Percentiles rank a stretch among this genome's conserved stretches.
Evolutionary conservation across 2,888 invertebrate genomes (phyloP).

Genomic region (Heliconius aoede): DNA sequence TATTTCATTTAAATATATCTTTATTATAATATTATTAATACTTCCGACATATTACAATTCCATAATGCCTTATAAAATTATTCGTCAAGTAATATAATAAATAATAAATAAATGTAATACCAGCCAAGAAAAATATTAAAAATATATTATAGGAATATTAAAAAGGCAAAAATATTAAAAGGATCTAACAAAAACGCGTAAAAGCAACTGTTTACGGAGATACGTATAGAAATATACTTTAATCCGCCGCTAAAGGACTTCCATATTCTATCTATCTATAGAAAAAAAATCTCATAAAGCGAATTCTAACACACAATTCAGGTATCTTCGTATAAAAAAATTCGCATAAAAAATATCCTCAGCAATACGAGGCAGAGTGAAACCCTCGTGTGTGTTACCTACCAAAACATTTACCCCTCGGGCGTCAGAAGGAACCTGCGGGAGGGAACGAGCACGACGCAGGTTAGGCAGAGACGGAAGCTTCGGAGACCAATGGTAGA

Average conservation of each 20-base stretch:
- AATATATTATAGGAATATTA: conserved; percentile 37
- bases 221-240: conserved; percentile 65
- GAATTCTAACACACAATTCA: conserved; percentile 81
- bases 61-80: too few relatives aligned
- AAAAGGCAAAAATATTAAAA: conserved; percentile 56
- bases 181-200: conserved; percentile 55
- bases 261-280: conserved; percentile 58
- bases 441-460: conserved; percentile 59
- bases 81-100: not conserved
- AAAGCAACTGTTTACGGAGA: conserved; percentile 67
- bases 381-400: conserved; percentile 83
- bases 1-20: conserved; percentile 6
- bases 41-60: too few relatives aligned
- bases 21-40: not conserved
- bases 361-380: conserved; percentile 78
- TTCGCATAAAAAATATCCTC: conserved; percentile 76
- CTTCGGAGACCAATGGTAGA: conserved; percentile 65
- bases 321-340: conserved; percentile 78
- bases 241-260: conserved; percentile 66
- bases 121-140: conserved; percentile 34
- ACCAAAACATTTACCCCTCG: conserved; percentile 84
- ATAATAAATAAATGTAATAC: conserved; percentile 27
- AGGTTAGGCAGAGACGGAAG: conserved; percentile 56
- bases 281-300: conserved; percentile 77
- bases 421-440: conserved; percentile 81